phyloP scores from a whole-genome alignment of 2,113 vertebrate genomes.

The Scolopax mira region DNA sequence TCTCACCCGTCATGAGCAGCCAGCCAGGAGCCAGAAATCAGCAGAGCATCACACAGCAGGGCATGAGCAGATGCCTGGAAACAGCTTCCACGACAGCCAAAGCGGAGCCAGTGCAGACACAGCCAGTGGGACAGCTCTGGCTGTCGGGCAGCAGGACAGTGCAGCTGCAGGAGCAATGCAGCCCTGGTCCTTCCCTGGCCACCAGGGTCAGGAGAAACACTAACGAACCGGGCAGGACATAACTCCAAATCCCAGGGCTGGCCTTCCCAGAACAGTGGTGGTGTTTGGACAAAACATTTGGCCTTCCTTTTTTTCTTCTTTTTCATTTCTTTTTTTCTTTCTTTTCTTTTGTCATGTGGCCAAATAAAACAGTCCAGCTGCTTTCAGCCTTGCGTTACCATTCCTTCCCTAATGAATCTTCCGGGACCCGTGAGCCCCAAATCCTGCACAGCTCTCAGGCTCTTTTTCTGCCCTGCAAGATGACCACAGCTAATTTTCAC shows the following conservation, averaged over 20 bases:
- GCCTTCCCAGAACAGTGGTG: not conserved
- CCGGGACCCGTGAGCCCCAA: not conserved
- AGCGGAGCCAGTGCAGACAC: not conserved
- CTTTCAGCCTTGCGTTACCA: accelerated
- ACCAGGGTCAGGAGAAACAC: not conserved
- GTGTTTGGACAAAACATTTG: not conserved
- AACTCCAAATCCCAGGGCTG: not conserved
- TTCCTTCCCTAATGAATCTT: not conserved
- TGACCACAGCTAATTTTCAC: not conserved
- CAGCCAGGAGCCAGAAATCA: not conserved
- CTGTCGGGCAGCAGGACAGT: not conserved
- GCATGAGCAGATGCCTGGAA: not conserved
- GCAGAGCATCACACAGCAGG: not conserved
- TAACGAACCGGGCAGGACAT: not conserved
- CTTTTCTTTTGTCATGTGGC: not conserved
- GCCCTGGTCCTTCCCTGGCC: not conserved
- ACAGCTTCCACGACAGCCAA: not conserved
- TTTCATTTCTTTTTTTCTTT: too few species aligned
- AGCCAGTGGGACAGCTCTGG: not conserved
- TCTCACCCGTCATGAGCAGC: not conserved
- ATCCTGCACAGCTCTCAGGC: not conserved
- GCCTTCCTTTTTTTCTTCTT: not conserved
- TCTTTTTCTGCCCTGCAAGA: not conserved
- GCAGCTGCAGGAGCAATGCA: not conserved
- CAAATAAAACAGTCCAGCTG: not conserved